phyloP scores from a whole-genome alignment of 2,888 invertebrate genomes.

The Dilophus febrilis region DNA sequence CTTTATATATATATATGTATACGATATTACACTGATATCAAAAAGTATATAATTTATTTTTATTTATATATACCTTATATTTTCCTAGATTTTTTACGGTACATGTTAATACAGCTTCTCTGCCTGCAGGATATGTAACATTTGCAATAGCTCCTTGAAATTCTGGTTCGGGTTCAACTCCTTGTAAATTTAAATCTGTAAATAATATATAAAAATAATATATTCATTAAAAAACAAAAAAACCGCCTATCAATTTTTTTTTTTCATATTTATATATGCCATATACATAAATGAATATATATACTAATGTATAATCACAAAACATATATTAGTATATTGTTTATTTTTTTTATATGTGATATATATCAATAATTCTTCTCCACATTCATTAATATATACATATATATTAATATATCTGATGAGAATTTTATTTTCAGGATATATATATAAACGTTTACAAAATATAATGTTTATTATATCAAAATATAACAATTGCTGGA shows the following conservation, averaged over 20 bases:
- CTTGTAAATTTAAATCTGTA: slow-evolving; percentile 15
- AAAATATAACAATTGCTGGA: too few species aligned
- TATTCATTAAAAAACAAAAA: background rate
- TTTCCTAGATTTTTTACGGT: slow-evolving; percentile 29
- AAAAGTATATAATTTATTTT: background rate
- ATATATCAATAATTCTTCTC: too few species aligned
- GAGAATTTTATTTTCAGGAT: too few species aligned
- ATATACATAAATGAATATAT: too few species aligned
- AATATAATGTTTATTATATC: too few species aligned
- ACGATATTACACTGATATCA: background rate
- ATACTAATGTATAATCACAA: background rate
- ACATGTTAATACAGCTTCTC: slow-evolving; percentile 29
- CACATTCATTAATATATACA: too few species aligned
- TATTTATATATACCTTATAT: slow-evolving; percentile 22
- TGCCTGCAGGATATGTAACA: slow-evolving; percentile 30
- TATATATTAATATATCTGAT: too few species aligned
- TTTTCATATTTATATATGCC: too few species aligned
- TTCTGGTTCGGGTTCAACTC: slow-evolving; percentile 28
- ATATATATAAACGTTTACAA: too few species aligned
- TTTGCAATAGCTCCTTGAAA: slow-evolving; percentile 29
- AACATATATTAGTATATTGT: background rate
- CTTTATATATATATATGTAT: background rate
- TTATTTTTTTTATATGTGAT: too few species aligned
- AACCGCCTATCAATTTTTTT: background rate
- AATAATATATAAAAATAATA: slow-evolving; percentile 1